Evolutionary conservation across 1,140 invertebrate species (phyloP), one percentile per base, ranked within the genome.

Genomic region (Oryctes rhinoceros): DNA sequence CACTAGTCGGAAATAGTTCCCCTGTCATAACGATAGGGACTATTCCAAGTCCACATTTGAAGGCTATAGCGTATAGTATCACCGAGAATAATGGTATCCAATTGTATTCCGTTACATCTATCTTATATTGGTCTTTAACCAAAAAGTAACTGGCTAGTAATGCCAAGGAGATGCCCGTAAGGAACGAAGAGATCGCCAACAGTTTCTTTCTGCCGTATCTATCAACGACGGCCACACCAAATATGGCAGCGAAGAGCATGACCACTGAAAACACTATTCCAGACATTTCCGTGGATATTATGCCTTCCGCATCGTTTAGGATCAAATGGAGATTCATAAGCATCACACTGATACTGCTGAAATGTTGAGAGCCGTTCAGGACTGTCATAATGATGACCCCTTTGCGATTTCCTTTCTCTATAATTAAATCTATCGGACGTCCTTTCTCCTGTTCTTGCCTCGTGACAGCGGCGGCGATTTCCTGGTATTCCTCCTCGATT

Each of bases 1-100:
- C 91, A 83, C 90, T 90, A 3, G 89, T 88, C 18, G 93, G 91
- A 79, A 93, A 92, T n/a, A 93, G 88, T 87, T 94, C 92, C n/a
- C 88, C 90, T 84, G 93, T 91, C 82, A 94, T 89, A 4, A 94
- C 89, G 89, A 93, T 94, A 0, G 94, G 93, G 62, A 95, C 91
- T 1, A 94, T 81, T 18, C 84, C 84, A n/a, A 85, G 71, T 11
- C 84, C 84, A 24, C 82, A 79, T 82, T 84, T 85, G 76, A 85
- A 85, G 5, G 81, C 81, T 24, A 77, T 78, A n/a, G 84, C 82
- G 59, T 85, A 85, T 18, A 82, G 49, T 81, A 85, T 82, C 1
- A 84, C 83, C 13, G 83, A 80, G 10, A 80, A 79, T 39, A 82
- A 47, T 24, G 84, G 84, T 20, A 85, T 81, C 84, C 84, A 85